Percentiles rank a stretch among this genome's conserved stretches.
Evolutionary conservation across 1,140 invertebrate genomes (phyloP).

Genomic region (Coelopa frigida): DNA sequence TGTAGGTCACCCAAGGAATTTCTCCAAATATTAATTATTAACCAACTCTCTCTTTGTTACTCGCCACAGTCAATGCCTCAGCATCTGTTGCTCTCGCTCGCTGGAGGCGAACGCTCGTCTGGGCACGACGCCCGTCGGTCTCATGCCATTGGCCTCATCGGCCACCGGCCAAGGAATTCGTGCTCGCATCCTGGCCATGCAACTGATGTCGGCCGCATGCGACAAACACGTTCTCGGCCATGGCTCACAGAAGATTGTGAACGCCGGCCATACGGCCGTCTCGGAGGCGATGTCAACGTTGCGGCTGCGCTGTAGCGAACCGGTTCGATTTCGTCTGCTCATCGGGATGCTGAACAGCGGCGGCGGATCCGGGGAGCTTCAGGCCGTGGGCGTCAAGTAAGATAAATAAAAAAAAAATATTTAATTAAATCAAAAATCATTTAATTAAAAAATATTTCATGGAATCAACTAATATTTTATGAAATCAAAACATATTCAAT

Average conservation of each 20-base stretch:
- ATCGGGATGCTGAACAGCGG: constrained; percentile 77
- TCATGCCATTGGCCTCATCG: constrained; percentile 79
- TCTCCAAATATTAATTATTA: background rate
- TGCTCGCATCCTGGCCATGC: constrained; percentile 43
- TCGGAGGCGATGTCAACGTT: constrained; percentile 86
- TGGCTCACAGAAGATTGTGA: constrained; percentile 31
- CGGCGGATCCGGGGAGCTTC: constrained; percentile 58
- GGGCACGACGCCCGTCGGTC: constrained; percentile 68
- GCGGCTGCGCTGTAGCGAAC: constrained; percentile 80
- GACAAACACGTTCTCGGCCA: constrained; percentile 51
- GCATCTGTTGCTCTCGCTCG: constrained; percentile 67
- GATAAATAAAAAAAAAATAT: too few relatives aligned
- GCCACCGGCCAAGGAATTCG: constrained; percentile 43
- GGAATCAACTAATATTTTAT: background rate
- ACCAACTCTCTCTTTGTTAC: constrained; percentile 2
- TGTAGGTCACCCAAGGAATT: constrained; percentile 46
- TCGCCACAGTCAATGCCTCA: constrained; percentile 66
- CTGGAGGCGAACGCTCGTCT: constrained; percentile 65
- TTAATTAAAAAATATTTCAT: background rate
- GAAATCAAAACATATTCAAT: background rate
- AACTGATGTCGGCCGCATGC: constrained; percentile 70
- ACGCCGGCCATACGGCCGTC: constrained; percentile 66
- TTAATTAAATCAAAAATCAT: background rate
- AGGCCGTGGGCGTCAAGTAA: constrained; percentile 68
- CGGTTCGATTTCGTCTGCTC: constrained; percentile 82